These are phyloP conservation scores for Orycteropus afer DNA, from an alignment of 2,113 vertebrate genomes.

Conservation along the genomic window DNA sequence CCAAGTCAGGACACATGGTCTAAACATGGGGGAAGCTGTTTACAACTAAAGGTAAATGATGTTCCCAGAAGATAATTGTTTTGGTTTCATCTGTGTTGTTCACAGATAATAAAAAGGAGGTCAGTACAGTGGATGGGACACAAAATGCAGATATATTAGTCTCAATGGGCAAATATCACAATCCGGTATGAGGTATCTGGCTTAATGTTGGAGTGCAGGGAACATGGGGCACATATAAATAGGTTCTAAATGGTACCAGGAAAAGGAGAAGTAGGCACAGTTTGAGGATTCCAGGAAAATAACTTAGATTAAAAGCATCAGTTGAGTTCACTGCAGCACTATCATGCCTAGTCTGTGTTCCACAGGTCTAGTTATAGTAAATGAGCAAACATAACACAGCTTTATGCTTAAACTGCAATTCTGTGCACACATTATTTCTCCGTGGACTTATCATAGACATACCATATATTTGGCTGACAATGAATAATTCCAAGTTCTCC, in stretches of 20 bases:
- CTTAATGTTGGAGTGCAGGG: neutral
- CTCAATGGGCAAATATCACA: neutral
- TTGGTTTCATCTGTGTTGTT: neutral
- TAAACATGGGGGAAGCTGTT: neutral
- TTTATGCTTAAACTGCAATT: neutral
- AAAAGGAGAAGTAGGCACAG: neutral
- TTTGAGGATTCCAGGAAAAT: neutral
- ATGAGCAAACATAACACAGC: neutral
- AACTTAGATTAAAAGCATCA: neutral
- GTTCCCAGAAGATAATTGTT: neutral
- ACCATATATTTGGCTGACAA: neutral
- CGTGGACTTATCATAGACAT: neutral
- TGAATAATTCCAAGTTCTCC: neutral
- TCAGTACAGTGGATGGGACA: neutral
- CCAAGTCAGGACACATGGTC: neutral
- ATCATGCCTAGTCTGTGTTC: neutral
- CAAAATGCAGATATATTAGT: neutral
- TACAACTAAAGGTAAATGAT: neutral
- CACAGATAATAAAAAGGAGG: neutral
- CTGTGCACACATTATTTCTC: accelerated
- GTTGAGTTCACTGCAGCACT: neutral
- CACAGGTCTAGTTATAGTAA: neutral
- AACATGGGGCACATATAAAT: neutral
- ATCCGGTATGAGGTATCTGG: neutral
- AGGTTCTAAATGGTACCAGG: neutral